phyloP scores from a whole-genome alignment of 2,888 invertebrate genomes.

The Athripsodes cinereus region DNA sequence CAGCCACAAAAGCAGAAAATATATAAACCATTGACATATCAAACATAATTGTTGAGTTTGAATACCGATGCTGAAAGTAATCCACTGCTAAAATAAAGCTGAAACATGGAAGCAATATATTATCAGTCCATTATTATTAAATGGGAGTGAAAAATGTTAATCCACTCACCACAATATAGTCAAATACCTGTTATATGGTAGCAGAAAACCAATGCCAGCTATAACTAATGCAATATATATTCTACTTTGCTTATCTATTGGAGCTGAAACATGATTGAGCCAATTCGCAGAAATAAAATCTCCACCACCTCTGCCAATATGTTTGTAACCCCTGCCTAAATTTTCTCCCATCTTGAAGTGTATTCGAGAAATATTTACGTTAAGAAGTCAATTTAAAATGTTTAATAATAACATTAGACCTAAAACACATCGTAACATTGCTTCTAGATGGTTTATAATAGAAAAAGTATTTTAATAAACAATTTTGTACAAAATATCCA shows the following conservation, averaged over 20 bases:
- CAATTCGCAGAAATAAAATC: conserved; percentile 44
- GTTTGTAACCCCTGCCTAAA: conserved; percentile 59
- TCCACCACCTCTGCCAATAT: conserved; percentile 53
- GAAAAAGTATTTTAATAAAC: not conserved
- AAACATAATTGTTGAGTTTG: conserved; percentile 79
- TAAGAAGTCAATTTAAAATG: too few relatives aligned
- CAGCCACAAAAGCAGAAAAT: conserved; percentile 81
- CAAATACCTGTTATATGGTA: conserved; percentile 84
- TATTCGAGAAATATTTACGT: too few relatives aligned
- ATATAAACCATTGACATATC: conserved; percentile 92
- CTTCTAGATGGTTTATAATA: too few relatives aligned
- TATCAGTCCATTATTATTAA: not conserved
- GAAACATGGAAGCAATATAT: conserved; percentile 32
- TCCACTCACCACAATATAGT: too few relatives aligned
- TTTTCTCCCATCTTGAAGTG: conserved; percentile 55
- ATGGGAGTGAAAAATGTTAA: too few relatives aligned
- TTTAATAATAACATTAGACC: too few relatives aligned
- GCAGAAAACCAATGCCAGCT: conserved; percentile 83
- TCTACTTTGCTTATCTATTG: conserved; percentile 63
- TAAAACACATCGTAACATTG: too few relatives aligned
- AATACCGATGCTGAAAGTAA: conserved; percentile 82
- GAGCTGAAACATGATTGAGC: conserved; percentile 57
- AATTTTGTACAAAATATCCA: not conserved
- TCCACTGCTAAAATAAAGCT: conserved; percentile 93
- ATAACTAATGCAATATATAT: conserved; percentile 72